A percentile compares a stretch with the other conserved stretches of the same genome.
These are phyloP conservation scores for Philaethria dido DNA, from an alignment of 2,888 invertebrate genomes.

Conservation along the genomic window DNA sequence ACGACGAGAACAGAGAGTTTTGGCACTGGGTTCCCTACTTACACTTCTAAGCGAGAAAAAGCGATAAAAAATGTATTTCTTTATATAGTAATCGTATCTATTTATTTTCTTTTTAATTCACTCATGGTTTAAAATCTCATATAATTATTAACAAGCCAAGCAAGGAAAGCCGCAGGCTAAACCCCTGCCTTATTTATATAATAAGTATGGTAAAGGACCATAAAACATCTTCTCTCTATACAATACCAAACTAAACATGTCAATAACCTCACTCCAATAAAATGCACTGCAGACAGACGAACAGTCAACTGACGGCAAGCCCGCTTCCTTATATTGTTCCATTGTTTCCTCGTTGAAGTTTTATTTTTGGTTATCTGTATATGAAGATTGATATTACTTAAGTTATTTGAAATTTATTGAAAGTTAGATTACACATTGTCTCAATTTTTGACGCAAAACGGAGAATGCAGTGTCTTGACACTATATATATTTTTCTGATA, in stretches of 20 bases:
- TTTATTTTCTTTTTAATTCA: too few relatives aligned
- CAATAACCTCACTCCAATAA: conserved; percentile 28
- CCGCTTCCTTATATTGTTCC: conserved; percentile 48
- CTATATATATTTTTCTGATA: too few relatives aligned
- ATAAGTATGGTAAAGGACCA: not conserved
- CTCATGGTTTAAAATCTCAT: not conserved
- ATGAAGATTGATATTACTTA: not conserved
- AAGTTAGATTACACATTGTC: too few relatives aligned
- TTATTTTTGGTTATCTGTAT: conserved; percentile 4
- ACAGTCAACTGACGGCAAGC: conserved; percentile 35
- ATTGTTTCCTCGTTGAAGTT: conserved; percentile 44
- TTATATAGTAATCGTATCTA: too few relatives aligned
- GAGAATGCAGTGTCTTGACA: too few relatives aligned
- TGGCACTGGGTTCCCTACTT: too few relatives aligned
- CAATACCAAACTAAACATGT: conserved; percentile 22
- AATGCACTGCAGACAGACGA: conserved; percentile 29
- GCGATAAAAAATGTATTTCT: too few relatives aligned
- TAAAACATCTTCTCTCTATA: conserved; percentile 11
- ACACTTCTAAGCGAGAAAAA: too few relatives aligned
- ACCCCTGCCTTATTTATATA: not conserved
- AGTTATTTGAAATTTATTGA: not conserved
- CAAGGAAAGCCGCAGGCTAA: not conserved
- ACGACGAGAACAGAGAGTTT: too few relatives aligned
- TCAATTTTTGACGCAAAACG: too few relatives aligned
- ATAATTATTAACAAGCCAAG: not conserved